phyloP scores from a whole-genome alignment of 2,113 vertebrate genomes.

The Barbus barbus region DNA sequence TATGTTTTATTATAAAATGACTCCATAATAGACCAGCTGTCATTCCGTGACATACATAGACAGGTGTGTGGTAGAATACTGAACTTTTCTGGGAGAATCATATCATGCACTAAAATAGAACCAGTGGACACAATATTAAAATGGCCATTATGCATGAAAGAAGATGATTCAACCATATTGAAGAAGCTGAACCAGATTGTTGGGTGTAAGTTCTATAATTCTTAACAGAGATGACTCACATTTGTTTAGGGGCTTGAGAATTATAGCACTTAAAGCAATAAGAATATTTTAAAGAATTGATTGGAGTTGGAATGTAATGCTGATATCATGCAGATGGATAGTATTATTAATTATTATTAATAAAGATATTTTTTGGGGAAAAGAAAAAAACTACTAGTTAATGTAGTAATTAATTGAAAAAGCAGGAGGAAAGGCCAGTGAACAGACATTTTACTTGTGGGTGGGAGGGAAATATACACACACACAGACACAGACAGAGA shows the following conservation, averaged over 20 bases:
- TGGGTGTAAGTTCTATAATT: neutral
- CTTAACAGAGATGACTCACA: neutral
- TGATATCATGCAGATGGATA: neutral
- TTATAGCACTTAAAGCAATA: neutral
- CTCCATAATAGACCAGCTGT: neutral
- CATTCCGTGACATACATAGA: conserved; percentile 2
- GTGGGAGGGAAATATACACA: neutral
- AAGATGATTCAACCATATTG: neutral
- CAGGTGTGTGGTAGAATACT: neutral
- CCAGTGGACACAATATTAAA: neutral
- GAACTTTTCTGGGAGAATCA: neutral
- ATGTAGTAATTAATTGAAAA: neutral
- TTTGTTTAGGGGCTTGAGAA: neutral
- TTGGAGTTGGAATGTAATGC: neutral
- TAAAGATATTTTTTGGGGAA: neutral
- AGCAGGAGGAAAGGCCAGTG: too few species aligned
- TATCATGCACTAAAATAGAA: neutral
- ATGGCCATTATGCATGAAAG: neutral
- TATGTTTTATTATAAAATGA: conserved; percentile 19
- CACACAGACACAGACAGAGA: neutral
- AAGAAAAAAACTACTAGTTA: neutral
- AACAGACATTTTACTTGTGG: neutral
- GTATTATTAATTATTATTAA: neutral
- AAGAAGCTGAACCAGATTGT: neutral
- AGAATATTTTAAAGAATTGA: neutral